phyloP scores from a whole-genome alignment of 2,113 vertebrate genomes.

The Bufo gargarizans region DNA sequence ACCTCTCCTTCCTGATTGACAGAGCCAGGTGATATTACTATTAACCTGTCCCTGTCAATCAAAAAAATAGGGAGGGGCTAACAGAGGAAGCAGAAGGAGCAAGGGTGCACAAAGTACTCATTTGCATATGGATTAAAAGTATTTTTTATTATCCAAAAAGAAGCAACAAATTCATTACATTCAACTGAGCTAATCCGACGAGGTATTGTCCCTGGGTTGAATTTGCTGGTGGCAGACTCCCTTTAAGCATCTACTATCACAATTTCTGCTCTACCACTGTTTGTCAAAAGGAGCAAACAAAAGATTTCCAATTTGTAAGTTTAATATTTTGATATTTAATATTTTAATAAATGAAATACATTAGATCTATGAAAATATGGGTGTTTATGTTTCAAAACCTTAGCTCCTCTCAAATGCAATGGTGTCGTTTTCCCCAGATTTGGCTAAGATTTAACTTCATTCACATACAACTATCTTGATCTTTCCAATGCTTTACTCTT shows the following conservation, averaged over 20 bases:
- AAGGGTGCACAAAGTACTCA: too few species aligned
- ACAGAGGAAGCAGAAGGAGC: too few species aligned
- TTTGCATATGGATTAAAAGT: too few species aligned
- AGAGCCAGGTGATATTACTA: too few species aligned
- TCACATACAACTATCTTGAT: background rate
- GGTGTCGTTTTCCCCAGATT: background rate
- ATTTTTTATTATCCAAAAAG: too few species aligned
- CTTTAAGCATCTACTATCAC: background rate
- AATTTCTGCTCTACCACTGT: background rate
- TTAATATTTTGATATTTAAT: background rate
- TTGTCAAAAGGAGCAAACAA: background rate
- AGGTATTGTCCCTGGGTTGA: too few species aligned
- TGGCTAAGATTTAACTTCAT: background rate
- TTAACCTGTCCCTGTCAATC: too few species aligned
- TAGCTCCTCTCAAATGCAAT: background rate
- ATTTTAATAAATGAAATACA: background rate
- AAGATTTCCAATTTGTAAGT: background rate
- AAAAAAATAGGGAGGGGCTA: too few species aligned
- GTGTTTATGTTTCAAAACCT: background rate
- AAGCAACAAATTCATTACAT: too few species aligned
- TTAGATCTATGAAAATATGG: background rate
- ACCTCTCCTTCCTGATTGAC: too few species aligned
- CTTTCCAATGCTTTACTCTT: background rate
- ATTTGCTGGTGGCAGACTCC: too few species aligned
- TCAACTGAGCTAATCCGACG: too few species aligned